A percentile compares a stretch with the other conserved stretches of the same genome.
phyloP scores from a whole-genome alignment of 2,888 invertebrate species.

The Dyspetes luteomarginatus region DNA sequence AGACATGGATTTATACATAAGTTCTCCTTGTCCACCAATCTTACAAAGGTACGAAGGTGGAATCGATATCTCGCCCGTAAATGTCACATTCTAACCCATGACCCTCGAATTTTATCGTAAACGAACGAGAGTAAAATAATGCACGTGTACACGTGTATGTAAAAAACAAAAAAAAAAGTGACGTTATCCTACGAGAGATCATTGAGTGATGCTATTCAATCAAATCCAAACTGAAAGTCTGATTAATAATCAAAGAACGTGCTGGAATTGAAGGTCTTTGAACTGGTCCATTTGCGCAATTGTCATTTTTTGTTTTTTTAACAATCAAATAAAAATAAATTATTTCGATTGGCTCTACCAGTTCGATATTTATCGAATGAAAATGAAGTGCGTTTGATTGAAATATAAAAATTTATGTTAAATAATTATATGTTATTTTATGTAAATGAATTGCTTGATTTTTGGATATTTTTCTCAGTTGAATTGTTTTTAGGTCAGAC shows the following conservation, averaged over 20 bases:
- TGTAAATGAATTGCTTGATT: too few species aligned
- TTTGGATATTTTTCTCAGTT: background rate
- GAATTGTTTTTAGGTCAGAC: background rate
- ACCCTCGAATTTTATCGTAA: slow-evolving; percentile 9
- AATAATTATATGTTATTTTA: too few species aligned
- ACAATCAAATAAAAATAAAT: too few species aligned
- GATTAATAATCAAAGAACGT: slow-evolving; percentile 56
- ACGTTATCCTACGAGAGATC: slow-evolving; percentile 9
- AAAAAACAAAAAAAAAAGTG: background rate
- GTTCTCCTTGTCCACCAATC: slow-evolving; percentile 14
- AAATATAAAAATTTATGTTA: too few species aligned
- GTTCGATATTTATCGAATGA: too few species aligned
- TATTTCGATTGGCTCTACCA: too few species aligned
- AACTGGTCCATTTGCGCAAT: slow-evolving; percentile 36
- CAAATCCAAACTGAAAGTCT: slow-evolving; percentile 59
- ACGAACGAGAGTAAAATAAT: slow-evolving; percentile 8
- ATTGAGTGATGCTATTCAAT: slow-evolving; percentile 36
- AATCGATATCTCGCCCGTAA: slow-evolving; percentile 8
- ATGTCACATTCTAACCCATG: slow-evolving; percentile 29
- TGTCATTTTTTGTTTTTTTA: too few species aligned
- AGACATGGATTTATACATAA: slow-evolving; percentile 63
- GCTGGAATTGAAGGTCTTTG: slow-evolving; percentile 49
- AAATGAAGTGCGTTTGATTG: too few species aligned
- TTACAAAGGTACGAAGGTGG: background rate
- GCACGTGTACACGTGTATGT: background rate